phyloP scores from a whole-genome alignment of 37 sponge, comb jelly and placozoan species.

The Theonella swinhoei region DNA sequence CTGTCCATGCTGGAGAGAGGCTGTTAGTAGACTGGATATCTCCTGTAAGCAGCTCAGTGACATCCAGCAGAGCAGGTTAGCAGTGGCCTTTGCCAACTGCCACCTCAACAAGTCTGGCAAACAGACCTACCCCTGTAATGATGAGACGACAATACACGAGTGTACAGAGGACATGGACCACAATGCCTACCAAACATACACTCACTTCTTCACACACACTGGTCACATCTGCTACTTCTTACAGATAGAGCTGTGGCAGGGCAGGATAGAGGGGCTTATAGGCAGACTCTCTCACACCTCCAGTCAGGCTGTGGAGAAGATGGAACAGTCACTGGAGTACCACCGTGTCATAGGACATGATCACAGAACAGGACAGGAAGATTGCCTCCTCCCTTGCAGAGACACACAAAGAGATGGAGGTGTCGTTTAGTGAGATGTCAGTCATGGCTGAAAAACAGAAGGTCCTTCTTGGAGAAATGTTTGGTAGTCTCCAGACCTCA shows the following conservation, averaged over 20 bases:
- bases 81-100: conserved; percentile 77
- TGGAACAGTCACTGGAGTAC: conserved; percentile 56
- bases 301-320: conserved; percentile 27
- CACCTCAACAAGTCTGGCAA: conserved; percentile 59
- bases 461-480: conserved; percentile 24
- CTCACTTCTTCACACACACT: conserved; percentile 83
- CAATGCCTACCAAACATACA: conserved; percentile 61
- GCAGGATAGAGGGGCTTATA: conserved; percentile 57
- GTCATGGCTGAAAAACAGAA: conserved; percentile 62
- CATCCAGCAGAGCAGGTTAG: conserved; percentile 42
- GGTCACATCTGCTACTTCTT: conserved; percentile 75
- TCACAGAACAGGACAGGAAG: conserved; percentile 47
- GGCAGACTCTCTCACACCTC: conserved; percentile 56
- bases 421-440: conserved; percentile 19
- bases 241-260: conserved; percentile 71
- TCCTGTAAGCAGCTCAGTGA: conserved; percentile 52
- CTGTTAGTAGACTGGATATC: conserved; percentile 34
- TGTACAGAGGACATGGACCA: conserved; percentile 66
- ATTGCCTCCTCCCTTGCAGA: conserved; percentile 36
- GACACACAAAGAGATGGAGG: conserved; percentile 14
- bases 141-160: conserved; percentile 30
- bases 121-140: conserved; percentile 53
- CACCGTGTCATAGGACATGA: conserved; percentile 52
- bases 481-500: conserved; percentile 20
- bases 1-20: conserved; percentile 7